Evolutionary conservation across 2,797 vertebrate species (phyloP).

Genomic region (Sylvia borin): DNA sequence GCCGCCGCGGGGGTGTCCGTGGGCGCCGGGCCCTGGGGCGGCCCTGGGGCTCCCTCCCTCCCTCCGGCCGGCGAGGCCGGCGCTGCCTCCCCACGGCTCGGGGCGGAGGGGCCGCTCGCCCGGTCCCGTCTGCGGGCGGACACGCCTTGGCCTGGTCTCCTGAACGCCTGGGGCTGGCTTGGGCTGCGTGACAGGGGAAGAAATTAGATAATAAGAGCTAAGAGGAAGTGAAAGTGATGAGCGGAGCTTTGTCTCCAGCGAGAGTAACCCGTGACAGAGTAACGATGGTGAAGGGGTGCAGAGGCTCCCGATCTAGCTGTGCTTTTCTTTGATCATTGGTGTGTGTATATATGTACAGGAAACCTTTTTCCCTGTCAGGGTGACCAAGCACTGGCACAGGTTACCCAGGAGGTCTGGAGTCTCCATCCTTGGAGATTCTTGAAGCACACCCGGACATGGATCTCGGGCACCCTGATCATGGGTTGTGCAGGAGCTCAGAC

Average conservation of each 20-base stretch:
- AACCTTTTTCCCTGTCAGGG: too few relatives aligned
- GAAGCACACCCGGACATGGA: neutral
- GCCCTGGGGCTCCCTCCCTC: neutral
- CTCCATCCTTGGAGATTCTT: neutral
- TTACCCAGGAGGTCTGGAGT: accelerated
- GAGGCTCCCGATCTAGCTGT: accelerated
- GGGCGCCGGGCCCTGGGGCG: neutral
- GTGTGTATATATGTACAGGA: accelerated
- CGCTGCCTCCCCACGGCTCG: neutral
- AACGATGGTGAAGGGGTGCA: too few relatives aligned
- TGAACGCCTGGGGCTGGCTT: accelerated
- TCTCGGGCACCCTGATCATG: neutral
- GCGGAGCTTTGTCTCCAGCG: neutral
- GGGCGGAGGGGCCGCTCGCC: neutral
- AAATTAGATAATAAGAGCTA: accelerated
- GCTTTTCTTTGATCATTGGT: accelerated
- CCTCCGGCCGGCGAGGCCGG: neutral
- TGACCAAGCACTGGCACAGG: neutral
- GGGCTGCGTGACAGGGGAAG: accelerated
- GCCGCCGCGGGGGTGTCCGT: neutral
- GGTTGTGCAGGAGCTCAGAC: neutral
- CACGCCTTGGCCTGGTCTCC: neutral
- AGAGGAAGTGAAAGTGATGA: accelerated
- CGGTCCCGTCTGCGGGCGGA: accelerated
- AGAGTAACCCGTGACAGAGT: accelerated